Evolutionary conservation across 2,888 invertebrate species (phyloP).

Genomic region (Danaus chrysippus): DNA sequence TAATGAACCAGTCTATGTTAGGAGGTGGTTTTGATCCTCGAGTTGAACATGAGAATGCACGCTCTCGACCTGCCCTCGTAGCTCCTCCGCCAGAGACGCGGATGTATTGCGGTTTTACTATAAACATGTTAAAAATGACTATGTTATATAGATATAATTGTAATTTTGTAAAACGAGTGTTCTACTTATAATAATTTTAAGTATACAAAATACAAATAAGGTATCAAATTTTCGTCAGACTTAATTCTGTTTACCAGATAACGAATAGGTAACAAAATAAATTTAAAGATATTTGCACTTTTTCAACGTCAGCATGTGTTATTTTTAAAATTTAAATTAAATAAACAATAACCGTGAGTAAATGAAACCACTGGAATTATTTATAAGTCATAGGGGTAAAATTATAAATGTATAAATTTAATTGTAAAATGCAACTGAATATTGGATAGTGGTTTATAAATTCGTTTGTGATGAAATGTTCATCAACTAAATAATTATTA

Average conservation of each 20-base stretch:
- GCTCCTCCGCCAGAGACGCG: constrained; percentile 85
- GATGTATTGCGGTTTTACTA: constrained; percentile 89
- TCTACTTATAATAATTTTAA: too few relatives aligned
- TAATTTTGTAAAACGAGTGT: too few relatives aligned
- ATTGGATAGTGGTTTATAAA: neutral
- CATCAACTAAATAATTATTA: neutral
- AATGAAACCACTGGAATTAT: neutral
- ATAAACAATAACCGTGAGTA: too few relatives aligned
- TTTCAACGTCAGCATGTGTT: too few relatives aligned
- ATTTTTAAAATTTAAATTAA: too few relatives aligned
- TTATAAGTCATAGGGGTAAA: constrained; percentile 1
- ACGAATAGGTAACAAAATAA: too few relatives aligned
- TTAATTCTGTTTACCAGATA: neutral
- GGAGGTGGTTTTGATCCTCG: constrained; percentile 91
- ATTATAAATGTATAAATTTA: neutral
- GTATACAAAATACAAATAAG: too few relatives aligned
- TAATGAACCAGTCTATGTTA: constrained; percentile 89
- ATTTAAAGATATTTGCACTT: too few relatives aligned
- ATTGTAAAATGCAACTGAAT: constrained; percentile 3
- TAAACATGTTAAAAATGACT: constrained; percentile 13
- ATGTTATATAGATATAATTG: neutral
- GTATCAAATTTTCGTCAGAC: too few relatives aligned
- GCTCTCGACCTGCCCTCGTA: constrained; percentile 85
- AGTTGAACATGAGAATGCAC: constrained; percentile 87
- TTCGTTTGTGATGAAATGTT: neutral